phyloP scores from a whole-genome alignment of 2,113 vertebrate species.

The Nestor notabilis region DNA sequence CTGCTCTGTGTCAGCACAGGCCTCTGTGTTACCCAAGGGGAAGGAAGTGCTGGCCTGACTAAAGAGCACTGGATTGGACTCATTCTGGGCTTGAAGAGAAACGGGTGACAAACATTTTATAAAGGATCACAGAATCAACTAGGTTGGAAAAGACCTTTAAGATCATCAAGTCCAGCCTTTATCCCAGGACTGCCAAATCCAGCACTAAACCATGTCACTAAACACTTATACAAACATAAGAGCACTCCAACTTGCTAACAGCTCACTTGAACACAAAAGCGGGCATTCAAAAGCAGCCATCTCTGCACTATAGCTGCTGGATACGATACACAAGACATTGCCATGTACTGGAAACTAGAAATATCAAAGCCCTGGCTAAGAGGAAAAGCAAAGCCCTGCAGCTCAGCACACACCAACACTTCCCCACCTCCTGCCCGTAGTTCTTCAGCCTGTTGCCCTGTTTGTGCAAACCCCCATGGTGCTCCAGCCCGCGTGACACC shows the following conservation, averaged over 20 bases:
- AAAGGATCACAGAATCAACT: background rate
- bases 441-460: background rate
- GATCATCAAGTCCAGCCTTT: background rate
- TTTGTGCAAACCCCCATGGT: background rate
- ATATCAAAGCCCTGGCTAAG: background rate
- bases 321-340: too few relatives aligned
- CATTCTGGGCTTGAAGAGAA: background rate
- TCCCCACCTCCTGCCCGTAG: background rate
- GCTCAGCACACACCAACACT: background rate
- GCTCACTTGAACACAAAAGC: background rate
- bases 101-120: background rate
- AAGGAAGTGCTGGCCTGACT: background rate
- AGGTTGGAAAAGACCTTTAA: background rate
- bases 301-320: background rate
- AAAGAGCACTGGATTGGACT: background rate
- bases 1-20: background rate
- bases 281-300: background rate
- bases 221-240: background rate
- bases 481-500: background rate
- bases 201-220: background rate
- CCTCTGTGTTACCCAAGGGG: background rate
- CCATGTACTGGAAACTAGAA: background rate
- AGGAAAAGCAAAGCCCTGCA: background rate
- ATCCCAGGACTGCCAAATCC: background rate
- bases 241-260: background rate